These are phyloP conservation scores for Drosophila littoralis DNA, from an alignment of 1,140 invertebrate species.

Conservation along the genomic window DNA sequence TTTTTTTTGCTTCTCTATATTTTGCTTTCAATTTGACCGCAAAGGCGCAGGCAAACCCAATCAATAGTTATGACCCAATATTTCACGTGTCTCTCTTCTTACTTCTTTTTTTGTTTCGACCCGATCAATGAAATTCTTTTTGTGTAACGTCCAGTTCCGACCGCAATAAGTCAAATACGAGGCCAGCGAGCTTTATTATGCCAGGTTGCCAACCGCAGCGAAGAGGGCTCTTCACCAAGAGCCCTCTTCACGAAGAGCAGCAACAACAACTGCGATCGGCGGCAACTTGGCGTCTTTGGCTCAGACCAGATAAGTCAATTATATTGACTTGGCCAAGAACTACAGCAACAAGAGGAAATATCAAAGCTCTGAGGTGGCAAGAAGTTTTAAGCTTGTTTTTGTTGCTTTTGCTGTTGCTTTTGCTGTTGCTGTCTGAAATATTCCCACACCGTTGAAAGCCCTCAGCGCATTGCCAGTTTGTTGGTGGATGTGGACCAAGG, in stretches of 20 bases:
- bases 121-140: constrained; percentile 66
- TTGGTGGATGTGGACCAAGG: constrained; percentile 47
- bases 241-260: constrained; percentile 15
- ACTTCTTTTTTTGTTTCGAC: constrained; percentile 29
- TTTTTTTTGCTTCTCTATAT: constrained; percentile 22
- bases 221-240: constrained; percentile 39
- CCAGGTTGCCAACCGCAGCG: constrained; percentile 57
- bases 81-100: constrained; percentile 69
- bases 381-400: constrained; percentile 27
- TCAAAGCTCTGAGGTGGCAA: constrained; percentile 70
- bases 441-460: constrained; percentile 75
- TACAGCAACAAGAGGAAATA: constrained; percentile 26
- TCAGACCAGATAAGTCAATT: constrained; percentile 72
- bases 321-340: constrained; percentile 78
- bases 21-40: constrained; percentile 74
- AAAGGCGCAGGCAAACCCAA: constrained; percentile 49
- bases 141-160: constrained; percentile 42
- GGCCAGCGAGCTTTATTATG: constrained; percentile 80
- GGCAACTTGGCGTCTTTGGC: constrained; percentile 26
- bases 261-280: background rate
- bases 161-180: constrained; percentile 80
- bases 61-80: constrained; percentile 80
- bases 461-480: constrained; percentile 33
- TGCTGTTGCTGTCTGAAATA: constrained; percentile 13
- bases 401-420: constrained; percentile 3